Evolutionary conservation across 1,140 invertebrate species (phyloP), one percentile per base, ranked within the genome.

Genomic region (Drosophila nebulosa): DNA sequence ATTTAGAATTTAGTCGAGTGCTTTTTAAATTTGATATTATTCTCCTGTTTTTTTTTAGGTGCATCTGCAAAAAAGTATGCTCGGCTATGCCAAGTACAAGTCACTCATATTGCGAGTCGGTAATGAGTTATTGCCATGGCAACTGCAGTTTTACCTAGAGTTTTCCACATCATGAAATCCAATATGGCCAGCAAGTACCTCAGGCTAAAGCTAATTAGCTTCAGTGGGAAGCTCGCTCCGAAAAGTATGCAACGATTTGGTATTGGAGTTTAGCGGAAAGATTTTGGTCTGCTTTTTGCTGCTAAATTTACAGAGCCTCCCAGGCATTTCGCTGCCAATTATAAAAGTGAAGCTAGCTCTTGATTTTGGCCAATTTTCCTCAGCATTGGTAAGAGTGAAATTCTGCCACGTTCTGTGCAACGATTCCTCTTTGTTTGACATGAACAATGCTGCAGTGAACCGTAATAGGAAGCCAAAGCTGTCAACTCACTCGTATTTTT

Each of bases 1-100:
- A 32, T 59, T 57, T 53, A 60, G 58, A 27, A 21, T 46, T 18
- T 1, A 73, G 7, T 26, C 14, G 30, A 30, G 63, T 74, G 35
- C 52, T 4, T 27, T 14, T 55, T 55, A 55, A 16, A 26, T 3
- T 55, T 12, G 16, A 22, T 1, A 27, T 7, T 27, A 6, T 7
- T 27, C 26, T 5, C 26, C 26, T n/a, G n/a, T n/a, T 1, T 27
- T 27, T 27, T 6, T 27, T 27, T 27, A 27, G 26, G 26, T 27
- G 26, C 26, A n/a, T n/a, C n/a, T n/a, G n/a, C n/a, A n/a, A n/a
- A n/a, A n/a, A n/a, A n/a, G n/a, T 1, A 27, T 0, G 26, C 26
- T 27, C 10, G 7, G 27, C 7, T 30, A 30, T 30, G 27, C 27
- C 39, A 16, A n/a, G n/a, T n/a, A n/a, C n/a, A n/a, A 16, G 39